Evolutionary conservation across 2,113 vertebrate genomes (phyloP), one percentile per base, ranked within the genome.

Genomic region (Oncorhynchus masou): DNA sequence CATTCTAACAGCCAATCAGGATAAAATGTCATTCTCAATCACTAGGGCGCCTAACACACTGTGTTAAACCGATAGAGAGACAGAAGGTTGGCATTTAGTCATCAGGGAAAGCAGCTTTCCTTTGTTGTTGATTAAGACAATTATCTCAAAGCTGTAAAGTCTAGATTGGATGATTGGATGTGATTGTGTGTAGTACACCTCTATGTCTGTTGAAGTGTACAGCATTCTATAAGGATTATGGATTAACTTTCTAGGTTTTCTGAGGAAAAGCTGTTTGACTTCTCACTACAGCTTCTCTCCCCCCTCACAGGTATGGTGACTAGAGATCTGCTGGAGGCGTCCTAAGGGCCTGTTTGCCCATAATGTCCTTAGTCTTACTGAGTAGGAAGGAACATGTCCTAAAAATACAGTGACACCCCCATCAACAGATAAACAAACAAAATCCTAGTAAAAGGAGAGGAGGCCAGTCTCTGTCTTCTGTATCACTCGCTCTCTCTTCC

Each of bases 231-330:
- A 54, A 27, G 74, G 65, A 75, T 75, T 68, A 75, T 45, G 65
- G 74, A 68, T 68, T 75, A 75, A 24, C 65, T 25, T 75, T 25
- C 16, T 75, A 49, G 48, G 24, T 68, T 22, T 57, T 57, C 45
- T 75, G 74, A 31, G 20, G 51, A 12, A 57, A 75, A 27, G 62
- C 34, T 39, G 39, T 49, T 65, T 20, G 20, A n/a, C 13, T 22
- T 39, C n/a, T 62, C 59, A 62, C 20, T 62, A 62, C 20, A n/a
- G 19, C 19, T 13, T 45, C 2, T 5, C n/a, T 70, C n/a, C 49
- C 85, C 59, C 12, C 84, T 77, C 79, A 75, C 89, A 92, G 90
- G 86, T 83, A 90, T 91, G 87, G 87, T 65, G 86, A 81, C 60
- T 70, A 77, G 69, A 69, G 70, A 75, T 76, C 74, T 75, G 75